A percentile compares a stretch with the other conserved stretches of the same genome.
These are phyloP conservation scores for Sciurus niger DNA, from an alignment of 2,113 vertebrate species.

Conservation along the genomic window DNA sequence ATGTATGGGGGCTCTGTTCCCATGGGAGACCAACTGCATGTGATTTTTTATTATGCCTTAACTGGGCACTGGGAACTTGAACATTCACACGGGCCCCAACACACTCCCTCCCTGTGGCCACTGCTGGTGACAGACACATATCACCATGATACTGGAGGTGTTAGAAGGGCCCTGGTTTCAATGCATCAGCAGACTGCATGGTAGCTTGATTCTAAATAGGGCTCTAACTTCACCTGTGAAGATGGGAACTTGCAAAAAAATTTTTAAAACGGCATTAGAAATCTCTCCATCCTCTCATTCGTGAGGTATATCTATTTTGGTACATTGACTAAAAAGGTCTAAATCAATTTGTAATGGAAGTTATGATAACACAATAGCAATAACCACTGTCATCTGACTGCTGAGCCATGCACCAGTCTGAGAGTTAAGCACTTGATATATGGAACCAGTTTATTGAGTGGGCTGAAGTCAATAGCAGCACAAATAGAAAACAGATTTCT, in stretches of 20 bases:
- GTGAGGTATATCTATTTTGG: background rate
- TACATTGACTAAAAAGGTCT: background rate
- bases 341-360: background rate
- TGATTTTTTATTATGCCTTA: background rate
- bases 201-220: background rate
- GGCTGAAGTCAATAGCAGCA: background rate
- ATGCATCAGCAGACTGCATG: accelerated
- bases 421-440: background rate
- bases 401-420: background rate
- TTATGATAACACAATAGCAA: background rate
- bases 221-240: background rate
- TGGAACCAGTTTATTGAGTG: background rate
- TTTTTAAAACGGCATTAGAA: background rate
- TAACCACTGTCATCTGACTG: background rate
- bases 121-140: background rate
- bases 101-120: background rate
- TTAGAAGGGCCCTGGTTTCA: background rate
- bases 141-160: background rate
- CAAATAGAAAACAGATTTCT: background rate
- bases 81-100: background rate
- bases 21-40: background rate
- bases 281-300: background rate
- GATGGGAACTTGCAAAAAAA: background rate
- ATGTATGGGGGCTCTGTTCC: background rate
- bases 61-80: background rate